These are phyloP conservation scores for Chlamydotis undulata DNA, from an alignment of 2,113 vertebrate species.

Conservation along the genomic window DNA sequence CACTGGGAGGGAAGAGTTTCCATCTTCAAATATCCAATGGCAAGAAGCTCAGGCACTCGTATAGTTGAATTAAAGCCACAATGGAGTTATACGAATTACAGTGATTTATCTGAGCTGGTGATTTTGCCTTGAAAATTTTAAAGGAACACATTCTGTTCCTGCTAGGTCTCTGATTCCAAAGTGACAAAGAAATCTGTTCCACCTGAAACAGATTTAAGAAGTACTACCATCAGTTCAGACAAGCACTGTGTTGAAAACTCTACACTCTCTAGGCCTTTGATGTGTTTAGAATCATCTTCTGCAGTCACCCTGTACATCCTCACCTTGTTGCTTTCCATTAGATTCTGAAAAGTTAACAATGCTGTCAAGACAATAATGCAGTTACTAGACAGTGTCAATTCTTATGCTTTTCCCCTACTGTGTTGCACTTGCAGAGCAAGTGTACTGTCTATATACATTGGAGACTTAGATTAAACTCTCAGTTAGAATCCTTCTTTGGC, in stretches of 20 bases:
- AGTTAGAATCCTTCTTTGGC: constrained; percentile 3
- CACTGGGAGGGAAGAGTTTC: neutral
- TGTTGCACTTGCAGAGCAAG: neutral
- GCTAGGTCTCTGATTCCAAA: neutral
- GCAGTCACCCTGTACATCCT: neutral
- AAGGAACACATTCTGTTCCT: neutral
- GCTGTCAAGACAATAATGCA: neutral
- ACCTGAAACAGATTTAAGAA: neutral
- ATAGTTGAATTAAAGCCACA: constrained; percentile 6
- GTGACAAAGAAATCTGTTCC: neutral
- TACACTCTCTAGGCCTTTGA: neutral
- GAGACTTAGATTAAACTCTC: constrained; percentile 49
- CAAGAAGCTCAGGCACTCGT: neutral
- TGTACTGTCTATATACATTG: neutral
- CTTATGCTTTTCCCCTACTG: neutral
- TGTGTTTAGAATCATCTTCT: neutral
- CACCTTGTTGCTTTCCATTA: neutral
- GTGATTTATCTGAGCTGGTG: neutral
- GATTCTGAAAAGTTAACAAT: neutral
- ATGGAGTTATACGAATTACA: neutral
- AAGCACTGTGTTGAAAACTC: neutral
- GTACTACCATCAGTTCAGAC: neutral
- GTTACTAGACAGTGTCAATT: neutral
- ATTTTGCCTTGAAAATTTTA: neutral
- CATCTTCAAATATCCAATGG: neutral